These are phyloP conservation scores for Eustalomyia histrio DNA, from an alignment of 2,888 invertebrate species.

Conservation along the genomic window DNA sequence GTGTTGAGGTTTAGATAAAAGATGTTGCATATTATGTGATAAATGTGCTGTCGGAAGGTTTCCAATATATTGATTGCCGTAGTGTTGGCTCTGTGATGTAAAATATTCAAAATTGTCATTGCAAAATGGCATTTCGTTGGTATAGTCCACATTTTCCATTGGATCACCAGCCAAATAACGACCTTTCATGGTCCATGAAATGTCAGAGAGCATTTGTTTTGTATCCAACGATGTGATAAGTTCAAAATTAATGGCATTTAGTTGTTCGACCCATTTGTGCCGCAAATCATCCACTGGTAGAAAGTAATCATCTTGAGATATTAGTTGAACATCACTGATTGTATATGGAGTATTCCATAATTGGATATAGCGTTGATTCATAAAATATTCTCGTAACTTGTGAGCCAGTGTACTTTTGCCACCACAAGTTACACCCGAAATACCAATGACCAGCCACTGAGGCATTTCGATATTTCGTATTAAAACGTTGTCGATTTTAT, in stretches of 20 bases:
- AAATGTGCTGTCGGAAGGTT: conserved; percentile 63
- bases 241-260: conserved; percentile 90
- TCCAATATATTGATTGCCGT: conserved; percentile 43
- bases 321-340: conserved; percentile 80
- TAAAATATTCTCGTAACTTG: conserved; percentile 80
- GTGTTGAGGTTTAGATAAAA: conserved; percentile 31
- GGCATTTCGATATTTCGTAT: conserved; percentile 74
- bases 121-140: conserved; percentile 64
- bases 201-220: conserved; percentile 84
- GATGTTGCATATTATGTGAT: conserved; percentile 41
- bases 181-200: conserved; percentile 78
- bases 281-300: conserved; percentile 83
- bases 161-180: conserved; percentile 69
- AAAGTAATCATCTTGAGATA: conserved; percentile 90
- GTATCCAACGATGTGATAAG: conserved; percentile 86
- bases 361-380: conserved; percentile 71
- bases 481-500: background rate
- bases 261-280: conserved; percentile 83
- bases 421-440: conserved; percentile 90
- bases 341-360: conserved; percentile 76
- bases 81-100: conserved; percentile 70
- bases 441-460: conserved; percentile 84
- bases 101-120: conserved; percentile 73
- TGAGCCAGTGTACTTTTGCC: conserved; percentile 89
- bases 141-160: conserved; percentile 69